A percentile compares a stretch with the other conserved stretches of the same genome.
Evolutionary conservation across 2,888 invertebrate genomes (phyloP).

Genomic region (Cantharis rustica): DNA sequence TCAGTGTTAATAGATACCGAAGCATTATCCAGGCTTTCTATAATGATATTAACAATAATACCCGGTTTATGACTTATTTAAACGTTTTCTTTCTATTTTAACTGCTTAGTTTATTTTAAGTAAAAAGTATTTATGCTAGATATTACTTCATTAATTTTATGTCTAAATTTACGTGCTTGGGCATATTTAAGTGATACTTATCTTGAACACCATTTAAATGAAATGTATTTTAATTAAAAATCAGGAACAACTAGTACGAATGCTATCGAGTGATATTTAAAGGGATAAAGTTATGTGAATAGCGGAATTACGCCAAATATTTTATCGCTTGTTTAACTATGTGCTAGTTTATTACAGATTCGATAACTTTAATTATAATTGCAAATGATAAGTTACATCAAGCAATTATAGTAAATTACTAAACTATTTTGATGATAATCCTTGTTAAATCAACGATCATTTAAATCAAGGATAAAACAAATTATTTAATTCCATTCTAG

Average conservation of each 20-base stretch:
- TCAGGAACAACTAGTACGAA: not conserved
- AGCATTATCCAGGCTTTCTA: not conserved
- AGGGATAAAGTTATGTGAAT: not conserved
- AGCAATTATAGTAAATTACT: slow-evolving; percentile 10
- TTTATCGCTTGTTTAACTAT: not conserved
- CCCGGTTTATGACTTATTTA: not conserved
- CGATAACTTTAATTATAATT: not conserved
- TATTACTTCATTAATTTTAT: not conserved
- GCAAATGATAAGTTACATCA: not conserved
- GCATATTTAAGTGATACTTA: not conserved
- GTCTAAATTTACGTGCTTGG: not conserved
- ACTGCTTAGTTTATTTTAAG: not conserved
- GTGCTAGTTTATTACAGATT: slow-evolving; percentile 1
- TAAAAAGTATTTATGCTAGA: not conserved
- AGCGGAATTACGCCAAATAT: not conserved
- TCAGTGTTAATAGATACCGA: not conserved
- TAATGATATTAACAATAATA: not conserved
- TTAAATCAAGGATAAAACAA: not conserved
- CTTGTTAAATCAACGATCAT: not conserved
- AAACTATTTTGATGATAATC: slow-evolving; percentile 5
- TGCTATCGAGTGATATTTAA: not conserved
- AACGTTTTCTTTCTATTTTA: not conserved
- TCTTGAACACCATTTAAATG: not conserved
- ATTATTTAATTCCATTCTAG: not conserved
- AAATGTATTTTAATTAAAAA: not conserved